phyloP scores from a whole-genome alignment of 2,113 vertebrate species.

The Trichechus manatus region DNA sequence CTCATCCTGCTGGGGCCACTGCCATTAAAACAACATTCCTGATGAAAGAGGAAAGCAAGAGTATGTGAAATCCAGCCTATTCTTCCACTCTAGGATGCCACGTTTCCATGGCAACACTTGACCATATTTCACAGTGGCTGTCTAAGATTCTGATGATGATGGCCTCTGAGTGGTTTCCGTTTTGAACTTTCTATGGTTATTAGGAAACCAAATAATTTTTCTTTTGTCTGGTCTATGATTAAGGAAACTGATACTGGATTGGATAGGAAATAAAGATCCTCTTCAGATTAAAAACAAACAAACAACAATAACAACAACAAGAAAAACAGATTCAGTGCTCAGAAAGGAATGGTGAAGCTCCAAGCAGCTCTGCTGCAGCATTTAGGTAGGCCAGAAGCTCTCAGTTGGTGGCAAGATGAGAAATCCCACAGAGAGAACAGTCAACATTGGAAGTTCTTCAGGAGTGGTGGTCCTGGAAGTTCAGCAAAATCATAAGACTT shows the following conservation, averaged over 20 bases:
- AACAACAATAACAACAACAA: not conserved
- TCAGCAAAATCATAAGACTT: not conserved
- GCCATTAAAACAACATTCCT: constrained; percentile 70
- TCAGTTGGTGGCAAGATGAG: not conserved
- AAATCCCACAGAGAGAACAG: not conserved
- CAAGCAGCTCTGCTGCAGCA: not conserved
- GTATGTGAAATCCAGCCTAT: constrained; percentile 63
- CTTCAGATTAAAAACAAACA: not conserved
- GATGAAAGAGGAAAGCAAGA: not conserved
- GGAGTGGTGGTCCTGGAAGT: not conserved
- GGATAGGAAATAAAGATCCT: not conserved
- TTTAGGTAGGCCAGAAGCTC: not conserved
- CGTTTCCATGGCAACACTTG: constrained; percentile 76
- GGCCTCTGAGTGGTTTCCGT: constrained; percentile 68
- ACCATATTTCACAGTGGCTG: constrained; percentile 68
- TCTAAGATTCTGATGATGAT: constrained; percentile 73
- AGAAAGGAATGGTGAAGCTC: not conserved
- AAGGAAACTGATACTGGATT: not conserved
- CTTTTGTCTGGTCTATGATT: constrained; percentile 51
- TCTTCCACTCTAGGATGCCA: constrained; percentile 63
- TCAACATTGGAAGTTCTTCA: not conserved
- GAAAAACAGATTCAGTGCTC: not conserved
- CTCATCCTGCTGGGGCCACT: not conserved
- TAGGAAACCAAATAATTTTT: constrained; percentile 68
- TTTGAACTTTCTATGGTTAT: constrained; percentile 78